Base-by-base conservation (phyloP, 2,113 vertebrate genomes). In the Telmatochromis sp. region DNA sequence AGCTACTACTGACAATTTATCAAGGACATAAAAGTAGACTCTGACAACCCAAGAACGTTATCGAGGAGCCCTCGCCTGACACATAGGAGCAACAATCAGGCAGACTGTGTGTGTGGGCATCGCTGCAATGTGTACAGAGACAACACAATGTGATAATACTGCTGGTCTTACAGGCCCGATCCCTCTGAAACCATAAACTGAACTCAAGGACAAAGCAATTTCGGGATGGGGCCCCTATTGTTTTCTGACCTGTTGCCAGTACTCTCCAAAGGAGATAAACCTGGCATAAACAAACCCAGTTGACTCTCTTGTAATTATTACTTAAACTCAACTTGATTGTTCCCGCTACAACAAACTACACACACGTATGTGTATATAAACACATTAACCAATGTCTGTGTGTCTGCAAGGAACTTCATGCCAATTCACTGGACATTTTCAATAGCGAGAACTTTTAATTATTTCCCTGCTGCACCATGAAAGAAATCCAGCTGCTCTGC, bases 401-500 rank as follows among this genome's bases (percentile, higher is more conserved):
- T 92, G 91, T 86, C 85, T 92, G 94, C 87, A 75, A 89, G 91
- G 84, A 86, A 88, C 93, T 91, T 91, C 80, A 90, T 89, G 87
- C 88, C 94, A 95, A 93, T 95, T 94, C 92, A 89, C 90, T 93
- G 89, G 91, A 93, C 93, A 95, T 89, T 95, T 92, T 95, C 94
- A 93, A 94, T 90, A 78, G 94, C 87, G 86, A 93, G 92, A 91
- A 95, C 90, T 94, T 94, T 94, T 95, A 96, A 96, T 96, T 95
- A 96, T 96, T 95, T 96, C 93, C 93, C 94, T 21, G 73, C 91
- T 92, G 94, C 94, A 92, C 93, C 94, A 95, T 95, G 94, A 96
- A 95, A 95, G 94, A 95, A 94, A 97, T 96, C 95, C 96, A 96
- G 96, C 96, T 96, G 96, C 95, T 95, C 90, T 81, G 91, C 89